phyloP scores from a whole-genome alignment of 2,113 vertebrate species.

The Siphamia tubifer region DNA sequence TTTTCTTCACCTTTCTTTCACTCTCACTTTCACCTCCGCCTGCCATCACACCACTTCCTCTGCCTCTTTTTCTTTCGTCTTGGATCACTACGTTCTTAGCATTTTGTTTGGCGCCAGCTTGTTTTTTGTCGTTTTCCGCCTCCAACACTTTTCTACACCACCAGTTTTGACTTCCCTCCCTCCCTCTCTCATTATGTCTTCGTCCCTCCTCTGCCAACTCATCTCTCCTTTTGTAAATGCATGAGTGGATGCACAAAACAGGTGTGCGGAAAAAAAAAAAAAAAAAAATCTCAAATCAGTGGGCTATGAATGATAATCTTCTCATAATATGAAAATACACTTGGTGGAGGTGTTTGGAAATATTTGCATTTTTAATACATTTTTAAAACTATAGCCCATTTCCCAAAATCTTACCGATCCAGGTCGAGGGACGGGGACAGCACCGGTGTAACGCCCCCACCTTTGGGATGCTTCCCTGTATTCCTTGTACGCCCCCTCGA shows the following conservation, averaged over 20 bases:
- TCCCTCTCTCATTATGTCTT: neutral
- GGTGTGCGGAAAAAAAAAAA: neutral
- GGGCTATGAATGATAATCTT: neutral
- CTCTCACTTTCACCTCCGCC: conserved; percentile 28
- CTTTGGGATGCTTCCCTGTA: conserved; percentile 88
- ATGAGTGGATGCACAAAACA: neutral
- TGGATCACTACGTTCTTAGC: conserved; percentile 41
- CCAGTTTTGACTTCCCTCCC: neutral
- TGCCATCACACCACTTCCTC: conserved; percentile 21
- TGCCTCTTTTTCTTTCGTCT: conserved; percentile 21
- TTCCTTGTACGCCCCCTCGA: conserved; percentile 93
- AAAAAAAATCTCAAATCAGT: too few species aligned
- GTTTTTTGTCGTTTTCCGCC: conserved; percentile 21
- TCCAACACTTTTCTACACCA: neutral
- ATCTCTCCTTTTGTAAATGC: neutral
- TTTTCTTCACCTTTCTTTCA: conserved; percentile 3
- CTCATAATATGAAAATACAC: neutral
- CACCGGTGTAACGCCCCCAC: conserved; percentile 86
- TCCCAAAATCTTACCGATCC: conserved; percentile 86
- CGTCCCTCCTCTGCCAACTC: neutral
- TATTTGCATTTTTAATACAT: neutral
- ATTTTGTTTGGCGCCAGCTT: conserved; percentile 41
- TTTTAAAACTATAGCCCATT: neutral
- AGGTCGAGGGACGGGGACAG: conserved; percentile 84
- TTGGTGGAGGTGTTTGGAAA: neutral